Percentiles rank a stretch among this genome's conserved stretches.
phyloP scores from a whole-genome alignment of 2,113 vertebrate genomes.

The Edolisoma coerulescens region DNA sequence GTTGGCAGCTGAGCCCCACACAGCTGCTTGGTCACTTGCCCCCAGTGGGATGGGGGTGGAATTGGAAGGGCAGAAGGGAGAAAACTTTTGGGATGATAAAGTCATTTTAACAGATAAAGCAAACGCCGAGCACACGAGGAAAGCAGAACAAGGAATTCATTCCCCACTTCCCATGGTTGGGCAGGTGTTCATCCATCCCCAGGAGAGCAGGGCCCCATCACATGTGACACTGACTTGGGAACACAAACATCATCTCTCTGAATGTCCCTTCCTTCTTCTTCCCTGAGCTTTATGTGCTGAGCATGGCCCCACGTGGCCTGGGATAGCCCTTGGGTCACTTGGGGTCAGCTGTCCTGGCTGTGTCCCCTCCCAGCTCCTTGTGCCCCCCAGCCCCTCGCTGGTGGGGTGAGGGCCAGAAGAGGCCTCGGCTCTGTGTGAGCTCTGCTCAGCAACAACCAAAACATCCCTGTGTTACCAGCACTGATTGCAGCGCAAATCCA shows the following conservation, averaged over 20 bases:
- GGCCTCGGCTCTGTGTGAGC: not conserved
- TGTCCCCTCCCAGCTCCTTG: not conserved
- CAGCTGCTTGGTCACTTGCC: rapidly evolving
- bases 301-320: not conserved
- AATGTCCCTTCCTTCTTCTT: not conserved
- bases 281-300: not conserved
- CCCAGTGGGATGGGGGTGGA: rapidly evolving
- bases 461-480: not conserved
- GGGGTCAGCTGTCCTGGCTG: not conserved
- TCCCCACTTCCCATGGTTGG: not conserved
- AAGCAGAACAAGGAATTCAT: not conserved
- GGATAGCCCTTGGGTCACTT: too few species aligned
- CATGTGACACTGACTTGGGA: rapidly evolving
- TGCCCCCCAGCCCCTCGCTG: not conserved
- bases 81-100: not conserved
- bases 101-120: not conserved
- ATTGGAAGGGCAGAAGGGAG: not conserved
- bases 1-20: not conserved
- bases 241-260: not conserved
- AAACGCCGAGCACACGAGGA: not conserved
- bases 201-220: not conserved
- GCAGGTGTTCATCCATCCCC: not conserved
- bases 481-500: not conserved
- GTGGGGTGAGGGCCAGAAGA: not conserved
- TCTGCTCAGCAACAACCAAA: not conserved